Percentiles rank a stretch among this genome's conserved stretches.
Conservation (phyloP, 2,888 invertebrate species). For the Euplexia lucipara region DNA sequence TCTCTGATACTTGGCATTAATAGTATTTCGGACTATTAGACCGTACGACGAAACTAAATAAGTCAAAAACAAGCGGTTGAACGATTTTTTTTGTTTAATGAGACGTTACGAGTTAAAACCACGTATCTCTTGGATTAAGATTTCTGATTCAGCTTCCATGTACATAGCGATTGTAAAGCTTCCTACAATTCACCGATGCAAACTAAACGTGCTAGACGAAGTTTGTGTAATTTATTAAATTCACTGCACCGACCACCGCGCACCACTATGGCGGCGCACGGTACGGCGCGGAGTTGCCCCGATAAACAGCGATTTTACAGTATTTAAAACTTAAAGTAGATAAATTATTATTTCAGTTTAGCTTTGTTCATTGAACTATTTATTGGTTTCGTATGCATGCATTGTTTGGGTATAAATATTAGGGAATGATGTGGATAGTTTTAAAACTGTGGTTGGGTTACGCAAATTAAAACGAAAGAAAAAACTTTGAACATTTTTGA, state of each 20-base stretch:
- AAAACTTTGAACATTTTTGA: slow-evolving; percentile 1
- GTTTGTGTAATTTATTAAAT: slow-evolving; percentile 58
- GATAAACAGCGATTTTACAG: slow-evolving; percentile 47
- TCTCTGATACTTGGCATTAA: no score
- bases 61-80: no score
- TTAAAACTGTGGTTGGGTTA: background rate
- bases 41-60: no score
- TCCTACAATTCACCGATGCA: slow-evolving; percentile 46
- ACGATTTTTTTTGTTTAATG: no score
- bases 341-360: slow-evolving; percentile 44
- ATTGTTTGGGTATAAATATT: slow-evolving; percentile 8
- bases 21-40: no score
- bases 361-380: slow-evolving; percentile 21
- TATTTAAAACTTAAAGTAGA: slow-evolving; percentile 53
- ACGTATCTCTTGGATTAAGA: background rate
- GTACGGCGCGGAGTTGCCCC: slow-evolving; percentile 21
- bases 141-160: background rate
- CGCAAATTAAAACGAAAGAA: background rate
- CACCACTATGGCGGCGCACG: background rate
- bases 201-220: slow-evolving; percentile 33
- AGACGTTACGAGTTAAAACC: background rate
- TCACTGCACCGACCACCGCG: slow-evolving; percentile 14
- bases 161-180: slow-evolving; percentile 25
- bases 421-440: slow-evolving; percentile 6
- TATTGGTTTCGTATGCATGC: slow-evolving; percentile 21